Conservation (phyloP, 2,113 vertebrate genomes). For the Callionymus lyra region DNA sequence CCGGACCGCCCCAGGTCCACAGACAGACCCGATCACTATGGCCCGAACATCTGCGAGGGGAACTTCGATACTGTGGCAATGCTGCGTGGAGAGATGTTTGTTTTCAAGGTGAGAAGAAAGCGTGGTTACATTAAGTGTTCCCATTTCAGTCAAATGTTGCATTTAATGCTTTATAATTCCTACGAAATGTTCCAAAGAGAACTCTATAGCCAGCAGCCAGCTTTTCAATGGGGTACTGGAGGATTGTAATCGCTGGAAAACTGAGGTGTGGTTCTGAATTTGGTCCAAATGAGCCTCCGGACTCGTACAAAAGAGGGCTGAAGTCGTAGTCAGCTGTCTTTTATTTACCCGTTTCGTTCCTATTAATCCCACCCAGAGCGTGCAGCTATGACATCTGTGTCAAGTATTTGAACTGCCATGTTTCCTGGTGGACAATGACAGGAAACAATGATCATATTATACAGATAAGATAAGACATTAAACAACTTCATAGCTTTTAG, state of each 20-base stretch:
- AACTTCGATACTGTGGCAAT: constrained; percentile 87
- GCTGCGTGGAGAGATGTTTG: constrained; percentile 95
- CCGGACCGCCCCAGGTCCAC: constrained; percentile 72
- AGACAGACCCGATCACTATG: constrained; percentile 78
- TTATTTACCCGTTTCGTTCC: no score
- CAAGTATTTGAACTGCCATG: no score
- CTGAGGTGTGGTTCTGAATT: constrained; percentile 42
- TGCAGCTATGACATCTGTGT: no score
- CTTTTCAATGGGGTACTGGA: constrained; percentile 46
- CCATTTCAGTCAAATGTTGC: no score
- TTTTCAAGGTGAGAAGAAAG: constrained; percentile 81
- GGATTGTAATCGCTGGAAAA: constrained; percentile 46
- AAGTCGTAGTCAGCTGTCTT: no score
- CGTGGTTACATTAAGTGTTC: neutral
- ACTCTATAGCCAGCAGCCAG: constrained; percentile 14
- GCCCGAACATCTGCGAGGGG: constrained; percentile 90
- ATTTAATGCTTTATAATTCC: no score
- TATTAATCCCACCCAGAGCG: no score
- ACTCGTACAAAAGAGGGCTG: constrained; percentile 23
- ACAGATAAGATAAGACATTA: no score
- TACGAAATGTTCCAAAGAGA: no score
- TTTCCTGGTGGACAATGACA: no score
- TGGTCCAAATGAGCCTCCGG: constrained; percentile 42
- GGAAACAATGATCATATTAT: no score
- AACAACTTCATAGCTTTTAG: no score